These are phyloP conservation scores for Mesembrinibis cayennensis DNA, from an alignment of 2,113 vertebrate genomes.

Conservation along the genomic window DNA sequence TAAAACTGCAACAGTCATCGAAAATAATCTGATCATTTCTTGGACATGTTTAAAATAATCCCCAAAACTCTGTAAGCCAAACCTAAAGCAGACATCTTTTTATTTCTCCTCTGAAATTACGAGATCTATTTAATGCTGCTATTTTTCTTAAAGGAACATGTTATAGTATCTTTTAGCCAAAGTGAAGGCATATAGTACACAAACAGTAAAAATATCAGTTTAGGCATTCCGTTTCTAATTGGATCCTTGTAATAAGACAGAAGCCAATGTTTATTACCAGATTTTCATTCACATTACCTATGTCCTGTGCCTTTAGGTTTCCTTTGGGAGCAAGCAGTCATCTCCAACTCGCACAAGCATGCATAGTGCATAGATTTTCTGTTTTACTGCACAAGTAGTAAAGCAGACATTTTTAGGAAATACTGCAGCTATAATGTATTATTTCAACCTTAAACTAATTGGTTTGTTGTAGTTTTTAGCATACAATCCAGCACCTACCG, in stretches of 20 bases:
- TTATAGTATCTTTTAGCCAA: slow-evolving; percentile 29
- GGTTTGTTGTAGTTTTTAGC: slow-evolving; percentile 23
- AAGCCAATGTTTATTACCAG: slow-evolving; percentile 13
- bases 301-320: slow-evolving; percentile 53
- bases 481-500: background rate
- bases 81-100: slow-evolving; percentile 11
- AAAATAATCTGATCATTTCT: slow-evolving; percentile 36
- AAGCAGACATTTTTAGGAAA: slow-evolving; percentile 49
- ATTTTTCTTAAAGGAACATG: slow-evolving; percentile 45
- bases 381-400: slow-evolving; percentile 1
- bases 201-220: slow-evolving; percentile 28
- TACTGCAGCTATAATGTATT: slow-evolving; percentile 12
- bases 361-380: slow-evolving; percentile 1
- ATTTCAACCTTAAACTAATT: slow-evolving; percentile 14
- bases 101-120: slow-evolving; percentile 41
- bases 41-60: slow-evolving; percentile 33
- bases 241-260: slow-evolving; percentile 35
- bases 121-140: slow-evolving; percentile 32
- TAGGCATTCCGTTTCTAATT: slow-evolving; percentile 37
- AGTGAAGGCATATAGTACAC: slow-evolving; percentile 27
- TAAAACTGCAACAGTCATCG: slow-evolving; percentile 4
- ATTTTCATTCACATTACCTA: slow-evolving; percentile 9
- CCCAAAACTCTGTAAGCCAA: background rate
- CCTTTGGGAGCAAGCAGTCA: slow-evolving; percentile 45
- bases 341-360: background rate